Percentiles rank a stretch among this genome's conserved stretches.
These are phyloP conservation scores for Lepidurus couesii DNA, from an alignment of 1,140 invertebrate genomes.

Conservation along the genomic window DNA sequence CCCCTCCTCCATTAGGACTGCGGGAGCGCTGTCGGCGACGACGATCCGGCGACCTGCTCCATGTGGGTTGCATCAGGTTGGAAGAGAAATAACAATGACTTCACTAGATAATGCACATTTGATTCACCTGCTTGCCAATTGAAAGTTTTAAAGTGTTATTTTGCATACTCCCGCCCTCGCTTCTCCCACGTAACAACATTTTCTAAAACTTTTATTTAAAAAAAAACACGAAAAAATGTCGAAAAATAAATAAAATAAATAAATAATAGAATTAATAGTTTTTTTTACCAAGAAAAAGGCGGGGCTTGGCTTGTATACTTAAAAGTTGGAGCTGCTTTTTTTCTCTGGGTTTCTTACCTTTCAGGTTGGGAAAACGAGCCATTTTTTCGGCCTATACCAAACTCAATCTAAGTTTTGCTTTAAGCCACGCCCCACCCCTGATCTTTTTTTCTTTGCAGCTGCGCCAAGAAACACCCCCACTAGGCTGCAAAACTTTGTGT, in stretches of 20 bases:
- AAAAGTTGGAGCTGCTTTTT: neutral
- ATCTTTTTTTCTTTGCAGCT: neutral
- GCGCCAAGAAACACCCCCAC: neutral
- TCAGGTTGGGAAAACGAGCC: neutral
- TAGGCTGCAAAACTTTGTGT: neutral
- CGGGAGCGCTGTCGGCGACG: neutral
- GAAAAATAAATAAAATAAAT: neutral
- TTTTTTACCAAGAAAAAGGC: neutral
- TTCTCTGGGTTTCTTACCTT: neutral
- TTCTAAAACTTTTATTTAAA: too few relatives aligned
- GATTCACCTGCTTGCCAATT: neutral
- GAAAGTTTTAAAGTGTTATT: too few relatives aligned
- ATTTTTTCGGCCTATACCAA: neutral
- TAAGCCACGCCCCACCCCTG: neutral
- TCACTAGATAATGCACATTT: constrained; percentile 7
- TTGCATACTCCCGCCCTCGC: too few relatives aligned
- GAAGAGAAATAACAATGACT: constrained; percentile 1
- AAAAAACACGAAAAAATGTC: too few relatives aligned
- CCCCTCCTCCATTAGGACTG: constrained; percentile 12
- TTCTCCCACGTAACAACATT: too few relatives aligned
- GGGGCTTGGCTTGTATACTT: too few relatives aligned
- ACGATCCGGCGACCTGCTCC: constrained; percentile 7
- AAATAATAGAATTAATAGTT: neutral
- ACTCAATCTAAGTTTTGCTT: neutral
- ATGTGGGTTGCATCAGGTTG: neutral